Evolutionary conservation across 1,140 invertebrate species (phyloP).

Genomic region (Hyposmocoma kahamanoa): DNA sequence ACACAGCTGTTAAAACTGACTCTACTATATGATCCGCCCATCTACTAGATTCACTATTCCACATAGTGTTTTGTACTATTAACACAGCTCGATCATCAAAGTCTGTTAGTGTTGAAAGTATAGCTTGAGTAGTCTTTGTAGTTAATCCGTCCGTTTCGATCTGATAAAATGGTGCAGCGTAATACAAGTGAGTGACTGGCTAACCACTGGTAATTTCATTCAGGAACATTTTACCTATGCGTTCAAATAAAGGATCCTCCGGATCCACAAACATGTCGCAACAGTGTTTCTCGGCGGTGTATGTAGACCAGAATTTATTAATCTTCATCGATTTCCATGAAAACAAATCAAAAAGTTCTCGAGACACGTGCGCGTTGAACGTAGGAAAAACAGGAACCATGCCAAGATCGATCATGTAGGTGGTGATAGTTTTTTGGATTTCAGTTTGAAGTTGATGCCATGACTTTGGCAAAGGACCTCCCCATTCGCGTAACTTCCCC

Average conservation of each 20-base stretch:
- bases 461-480: constrained; percentile 81
- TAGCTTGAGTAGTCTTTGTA: constrained; percentile 77
- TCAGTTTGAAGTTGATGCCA: constrained; percentile 82
- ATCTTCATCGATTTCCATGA: constrained; percentile 85
- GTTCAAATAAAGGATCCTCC: constrained; percentile 83
- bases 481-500: constrained; percentile 95
- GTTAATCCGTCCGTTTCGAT: constrained; percentile 77
- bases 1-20: constrained; percentile 86
- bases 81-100: constrained; percentile 87
- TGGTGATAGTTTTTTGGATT: constrained; percentile 85
- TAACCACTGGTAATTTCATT: constrained; percentile 79
- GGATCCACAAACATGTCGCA: constrained; percentile 87
- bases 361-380: constrained; percentile 93
- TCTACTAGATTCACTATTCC: constrained; percentile 78
- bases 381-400: constrained; percentile 92
- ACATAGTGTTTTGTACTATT: constrained; percentile 94
- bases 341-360: constrained; percentile 77
- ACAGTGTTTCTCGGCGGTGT: too few relatives aligned
- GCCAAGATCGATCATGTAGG: constrained; percentile 85
- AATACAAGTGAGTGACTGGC: constrained; percentile 90
- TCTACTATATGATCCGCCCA: constrained; percentile 81
- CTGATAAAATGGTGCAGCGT: constrained; percentile 95
- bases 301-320: too few relatives aligned
- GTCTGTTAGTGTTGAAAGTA: constrained; percentile 80
- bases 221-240: constrained; percentile 83